Base-by-base conservation (phyloP, 2,797 vertebrate genomes). In the Pipistrellus kuhlii region DNA sequence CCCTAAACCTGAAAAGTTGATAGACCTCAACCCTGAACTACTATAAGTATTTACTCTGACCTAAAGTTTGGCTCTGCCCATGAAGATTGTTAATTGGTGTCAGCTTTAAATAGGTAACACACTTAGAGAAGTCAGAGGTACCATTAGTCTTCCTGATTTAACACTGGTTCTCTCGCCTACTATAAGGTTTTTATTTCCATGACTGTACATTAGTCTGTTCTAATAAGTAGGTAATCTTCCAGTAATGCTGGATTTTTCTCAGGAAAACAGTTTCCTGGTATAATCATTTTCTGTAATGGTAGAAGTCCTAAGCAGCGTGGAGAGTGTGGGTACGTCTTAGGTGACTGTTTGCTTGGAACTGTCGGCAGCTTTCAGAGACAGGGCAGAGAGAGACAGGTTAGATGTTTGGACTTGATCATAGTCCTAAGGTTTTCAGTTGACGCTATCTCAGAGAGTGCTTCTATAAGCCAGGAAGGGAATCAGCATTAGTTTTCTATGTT, bases 221-320 rank as follows among this genome's bases (percentile, higher is more conserved):
- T 94, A 72, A 48, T 80, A 71, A 48, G 69, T 80, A 71, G 41
- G 69, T 62, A 75, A 64, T 81, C 48, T 77, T 66, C 64, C 76
- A 89, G 3, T 62, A 80, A 59, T 62, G 25, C 84, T 66, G 18
- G 48, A 6, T 76, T 76, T 76, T 95, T 78, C 76, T 80, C 44
- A 88, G 75, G 48, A 82, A 88, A 94, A 62, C 14, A 25, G n/a
- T 92, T 76, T 88, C 46, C 51, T 85, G 13, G 38, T 46, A 41
- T 32, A 57, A 20, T 86, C 21, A 23, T 90, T 81, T 68, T 96
- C 46, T 89, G 2, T 59, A 75, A 32, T 41, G 21, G 35, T 41
- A 85, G 44, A 89, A 83, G 57, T 35, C 11, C 64, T 46, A 20
- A n/a, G 15, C 35, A 55, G 76, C 8, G 11, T 73, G 14, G 44